A percentile compares a stretch with the other conserved stretches of the same genome.
These are phyloP conservation scores for Megalonaias nervosa DNA, from an alignment of 1,140 invertebrate species.

Conservation along the genomic window DNA sequence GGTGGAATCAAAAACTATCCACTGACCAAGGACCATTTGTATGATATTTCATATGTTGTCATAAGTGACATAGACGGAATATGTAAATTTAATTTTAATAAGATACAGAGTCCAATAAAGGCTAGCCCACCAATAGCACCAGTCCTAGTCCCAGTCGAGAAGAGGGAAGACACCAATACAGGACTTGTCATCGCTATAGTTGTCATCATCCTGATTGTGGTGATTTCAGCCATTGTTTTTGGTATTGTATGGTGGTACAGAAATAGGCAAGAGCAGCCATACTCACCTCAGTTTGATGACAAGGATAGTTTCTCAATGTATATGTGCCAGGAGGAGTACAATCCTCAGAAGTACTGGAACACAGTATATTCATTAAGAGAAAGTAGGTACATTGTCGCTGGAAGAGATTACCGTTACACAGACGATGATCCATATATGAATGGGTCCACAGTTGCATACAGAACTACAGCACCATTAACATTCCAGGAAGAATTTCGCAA, in stretches of 20 bases:
- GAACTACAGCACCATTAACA: constrained; percentile 41
- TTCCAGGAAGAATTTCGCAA: constrained; percentile 65
- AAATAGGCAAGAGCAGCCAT: constrained; percentile 31
- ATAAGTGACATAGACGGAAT: constrained; percentile 48
- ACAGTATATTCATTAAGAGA: constrained; percentile 53
- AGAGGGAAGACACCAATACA: constrained; percentile 19
- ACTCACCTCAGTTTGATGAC: constrained; percentile 38
- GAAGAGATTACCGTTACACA: constrained; percentile 48
- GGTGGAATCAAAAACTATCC: constrained; percentile 46
- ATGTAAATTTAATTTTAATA: constrained; percentile 50
- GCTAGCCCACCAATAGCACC: constrained; percentile 19
- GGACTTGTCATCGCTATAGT: constrained; percentile 46
- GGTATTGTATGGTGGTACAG: constrained; percentile 41
- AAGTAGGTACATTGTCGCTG: constrained; percentile 55
- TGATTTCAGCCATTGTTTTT: constrained; percentile 47
- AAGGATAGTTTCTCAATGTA: constrained; percentile 28
- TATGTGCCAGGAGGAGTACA: constrained; percentile 37
- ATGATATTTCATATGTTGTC: constrained; percentile 60
- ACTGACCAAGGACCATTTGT: constrained; percentile 40
- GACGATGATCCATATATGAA: constrained; percentile 34
- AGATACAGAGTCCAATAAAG: constrained; percentile 36
- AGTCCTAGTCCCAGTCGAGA: constrained; percentile 7
- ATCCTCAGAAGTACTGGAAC: constrained; percentile 62
- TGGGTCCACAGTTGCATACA: constrained; percentile 10
- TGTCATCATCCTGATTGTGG: constrained; percentile 49